Evolutionary conservation across 1,140 invertebrate species (phyloP).

Genomic region (Ylistrum balloti): DNA sequence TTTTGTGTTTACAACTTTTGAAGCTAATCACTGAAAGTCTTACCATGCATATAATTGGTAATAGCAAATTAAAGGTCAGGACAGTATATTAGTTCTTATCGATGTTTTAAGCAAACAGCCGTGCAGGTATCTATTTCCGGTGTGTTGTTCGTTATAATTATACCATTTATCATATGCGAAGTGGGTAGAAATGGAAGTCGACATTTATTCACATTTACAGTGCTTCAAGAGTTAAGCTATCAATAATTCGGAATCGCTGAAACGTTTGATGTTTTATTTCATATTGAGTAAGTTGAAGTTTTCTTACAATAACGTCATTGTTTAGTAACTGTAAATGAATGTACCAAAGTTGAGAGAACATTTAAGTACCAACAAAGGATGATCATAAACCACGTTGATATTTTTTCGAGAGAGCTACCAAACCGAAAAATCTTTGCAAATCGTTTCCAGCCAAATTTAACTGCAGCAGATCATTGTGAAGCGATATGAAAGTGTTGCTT

Average conservation of each 20-base stretch:
- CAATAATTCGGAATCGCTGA: neutral
- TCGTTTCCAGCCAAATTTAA: neutral
- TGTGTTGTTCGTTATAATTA: neutral
- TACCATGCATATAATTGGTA: too few species aligned
- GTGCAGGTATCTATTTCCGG: neutral
- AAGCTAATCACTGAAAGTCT: too few species aligned
- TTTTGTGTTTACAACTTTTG: too few species aligned
- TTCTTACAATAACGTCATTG: too few species aligned
- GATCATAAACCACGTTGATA: too few species aligned
- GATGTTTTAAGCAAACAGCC: neutral
- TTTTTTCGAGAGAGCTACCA: too few species aligned
- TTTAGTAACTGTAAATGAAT: too few species aligned
- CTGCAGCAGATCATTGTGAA: neutral
- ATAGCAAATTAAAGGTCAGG: neutral
- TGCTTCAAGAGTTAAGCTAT: neutral
- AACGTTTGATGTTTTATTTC: neutral
- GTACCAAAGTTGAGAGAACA: too few species aligned
- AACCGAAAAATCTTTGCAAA: neutral
- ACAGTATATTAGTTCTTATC: neutral
- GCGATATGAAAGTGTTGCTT: neutral
- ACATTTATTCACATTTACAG: neutral
- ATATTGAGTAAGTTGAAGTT: too few species aligned
- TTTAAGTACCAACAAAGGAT: too few species aligned
- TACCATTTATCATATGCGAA: neutral
- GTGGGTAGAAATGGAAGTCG: neutral